Evolutionary conservation across 1,140 invertebrate species (phyloP).

Genomic region (Phthorimaea operculella): DNA sequence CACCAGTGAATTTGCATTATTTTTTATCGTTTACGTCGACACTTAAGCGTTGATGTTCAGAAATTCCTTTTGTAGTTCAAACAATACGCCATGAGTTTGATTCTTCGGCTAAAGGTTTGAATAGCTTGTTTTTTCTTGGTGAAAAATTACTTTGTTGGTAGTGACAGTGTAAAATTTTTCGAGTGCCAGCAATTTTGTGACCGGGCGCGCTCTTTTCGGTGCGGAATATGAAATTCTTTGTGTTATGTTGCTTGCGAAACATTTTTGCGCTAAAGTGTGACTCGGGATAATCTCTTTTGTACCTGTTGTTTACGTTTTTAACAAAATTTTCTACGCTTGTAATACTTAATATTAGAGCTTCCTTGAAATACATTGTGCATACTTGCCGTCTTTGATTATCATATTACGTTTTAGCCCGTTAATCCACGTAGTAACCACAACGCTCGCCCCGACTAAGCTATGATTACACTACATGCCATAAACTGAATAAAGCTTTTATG

Average conservation of each 20-base stretch:
- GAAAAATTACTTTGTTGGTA: constrained; percentile 6
- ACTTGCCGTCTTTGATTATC: no score
- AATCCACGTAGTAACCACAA: no score
- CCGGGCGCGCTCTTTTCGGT: background rate
- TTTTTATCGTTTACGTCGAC: constrained; percentile 48
- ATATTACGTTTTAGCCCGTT: no score
- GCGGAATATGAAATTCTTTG: constrained; percentile 1
- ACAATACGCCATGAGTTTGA: constrained; percentile 27
- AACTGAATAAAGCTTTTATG: no score
- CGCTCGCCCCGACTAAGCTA: no score
- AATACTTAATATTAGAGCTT: no score
- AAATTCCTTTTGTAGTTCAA: constrained; percentile 19
- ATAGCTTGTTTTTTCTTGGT: background rate
- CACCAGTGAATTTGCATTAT: constrained; percentile 61
- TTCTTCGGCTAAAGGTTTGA: constrained; percentile 14
- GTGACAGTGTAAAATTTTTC: background rate
- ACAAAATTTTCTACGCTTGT: no score
- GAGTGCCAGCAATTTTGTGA: background rate
- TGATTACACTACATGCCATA: no score
- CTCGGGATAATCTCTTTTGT: no score
- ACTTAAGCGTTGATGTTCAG: constrained; percentile 16
- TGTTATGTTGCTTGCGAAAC: background rate
- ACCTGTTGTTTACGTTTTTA: no score
- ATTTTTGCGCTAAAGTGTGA: background rate
- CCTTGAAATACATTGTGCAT: no score